Evolutionary conservation across 2,888 invertebrate species (phyloP), one percentile per base, ranked within the genome.

Genomic region (Enoplolaimus lenunculus): DNA sequence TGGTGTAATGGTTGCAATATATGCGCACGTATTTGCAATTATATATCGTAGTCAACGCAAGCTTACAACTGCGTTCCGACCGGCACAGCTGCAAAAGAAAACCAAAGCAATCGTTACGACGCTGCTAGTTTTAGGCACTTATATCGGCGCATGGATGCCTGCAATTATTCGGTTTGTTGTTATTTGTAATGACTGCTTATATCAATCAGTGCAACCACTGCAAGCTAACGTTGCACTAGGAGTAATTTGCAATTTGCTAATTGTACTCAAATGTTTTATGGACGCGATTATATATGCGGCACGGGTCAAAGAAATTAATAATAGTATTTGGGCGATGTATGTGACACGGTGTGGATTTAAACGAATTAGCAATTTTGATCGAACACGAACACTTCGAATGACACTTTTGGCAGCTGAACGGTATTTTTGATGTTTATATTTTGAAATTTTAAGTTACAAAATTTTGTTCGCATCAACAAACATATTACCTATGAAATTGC

Each of bases 211-310:
- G 71, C 35, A 21, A 57, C 13, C 1, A 13, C 64, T 69, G 2
- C 60, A 74, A 74, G 68, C 72, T 68, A 68, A 13, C n/a, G 7
- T 26, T 62, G 72, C 7, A 30, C 73, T 16, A 26, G 70, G 30
- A 73, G 79, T 81, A 68, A 74, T 81, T 31, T 79, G 80, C 70
- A 86, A 87, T 78, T 80, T 83, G 30, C 82, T 87, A 66, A 81
- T 87, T 65, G 85, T 87, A 34, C 79, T 86, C 73, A 87, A 87
- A 77, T 85, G 86, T 60, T 79, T 86, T 70, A 82, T 84, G 60
- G 86, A 87, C 79, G 86, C 86, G 0, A 85, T 87, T 72, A 86
- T 87, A 60, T 87, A 87, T 77, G 86, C 86, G 16, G 85, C 86
- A 1, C 80, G 87, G 70, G 86, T 87, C 85, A 83, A 84, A 69